A percentile compares a stretch with the other conserved stretches of the same genome.
These are phyloP conservation scores for Peromyscus nudipes DNA, from an alignment of 2,797 vertebrate species.

Conservation along the genomic window DNA sequence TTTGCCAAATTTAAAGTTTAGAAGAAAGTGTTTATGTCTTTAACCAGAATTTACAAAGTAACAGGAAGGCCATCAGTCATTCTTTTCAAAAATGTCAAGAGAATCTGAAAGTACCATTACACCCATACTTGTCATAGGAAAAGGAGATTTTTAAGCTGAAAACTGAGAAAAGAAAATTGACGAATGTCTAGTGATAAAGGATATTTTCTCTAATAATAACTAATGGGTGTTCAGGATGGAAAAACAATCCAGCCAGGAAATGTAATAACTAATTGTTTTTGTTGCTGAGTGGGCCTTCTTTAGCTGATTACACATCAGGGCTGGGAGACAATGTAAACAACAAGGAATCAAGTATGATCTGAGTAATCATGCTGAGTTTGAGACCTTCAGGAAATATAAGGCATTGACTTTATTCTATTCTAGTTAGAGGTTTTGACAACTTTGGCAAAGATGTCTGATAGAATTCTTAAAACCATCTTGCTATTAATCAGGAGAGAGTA, in stretches of 20 bases:
- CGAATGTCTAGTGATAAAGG: background rate
- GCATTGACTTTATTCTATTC: background rate
- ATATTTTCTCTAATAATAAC: conserved; percentile 24
- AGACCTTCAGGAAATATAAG: background rate
- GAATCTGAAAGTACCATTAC: background rate
- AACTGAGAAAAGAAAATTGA: background rate
- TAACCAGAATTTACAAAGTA: conserved; percentile 42
- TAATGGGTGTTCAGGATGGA: background rate
- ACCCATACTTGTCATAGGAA: conserved; percentile 13
- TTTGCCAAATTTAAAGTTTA: background rate
- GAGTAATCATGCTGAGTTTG: background rate
- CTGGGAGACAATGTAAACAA: background rate
- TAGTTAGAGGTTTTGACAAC: background rate
- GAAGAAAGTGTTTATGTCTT: background rate
- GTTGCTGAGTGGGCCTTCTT: background rate
- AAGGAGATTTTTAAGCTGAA: background rate
- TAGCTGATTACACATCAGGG: background rate
- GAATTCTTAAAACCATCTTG: background rate
- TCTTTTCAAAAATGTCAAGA: conserved; percentile 14
- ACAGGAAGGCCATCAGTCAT: conserved; percentile 9
- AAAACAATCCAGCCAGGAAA: conserved; percentile 19
- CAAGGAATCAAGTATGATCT: background rate
- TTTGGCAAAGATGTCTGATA: background rate
- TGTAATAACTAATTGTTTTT: conserved; percentile 44
- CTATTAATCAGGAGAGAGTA: background rate